Evolutionary conservation across 2,113 vertebrate genomes (phyloP), one percentile per base, ranked within the genome.

Genomic region (Cryptotis parvus): DNA sequence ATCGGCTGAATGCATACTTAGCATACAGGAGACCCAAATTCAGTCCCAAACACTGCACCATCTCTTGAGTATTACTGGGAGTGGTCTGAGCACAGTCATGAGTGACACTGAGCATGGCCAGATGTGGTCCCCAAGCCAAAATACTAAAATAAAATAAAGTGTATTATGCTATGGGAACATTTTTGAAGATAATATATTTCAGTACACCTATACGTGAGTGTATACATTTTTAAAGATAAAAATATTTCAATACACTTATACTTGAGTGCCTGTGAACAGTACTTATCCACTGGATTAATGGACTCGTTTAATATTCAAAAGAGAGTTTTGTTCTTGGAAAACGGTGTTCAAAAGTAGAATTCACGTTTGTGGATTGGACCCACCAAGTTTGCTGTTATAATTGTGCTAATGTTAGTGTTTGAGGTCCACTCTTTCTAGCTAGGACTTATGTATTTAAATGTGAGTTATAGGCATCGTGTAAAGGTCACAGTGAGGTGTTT

Each of bases 381-480:
- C 16, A 84, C 8, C 1, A 5, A 41, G 75, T 92, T 95, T 95
- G 80, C 73, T 91, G 0, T 80, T 88, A 79, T 91, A 95, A 55
- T 73, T 75, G 9, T 58, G 52, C n/a, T 75, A 29, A 37, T 20
- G 49, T 65, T 74, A 95, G 33, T 55, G 87, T 72, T 33, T 91
- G 37, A 39, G 87, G 8, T 69, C 35, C 11, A 41, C 24, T 9
- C 52, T 68, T 52, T 35, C 75, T 43, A 55, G 43, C 4, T 29
- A 27, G 70, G 29, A 33, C 65, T 87, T 75, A 37, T 45, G 27
- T 87, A 58, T 35, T 91, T 22, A 93, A 49, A 1, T 68, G 7
- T 29, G 16, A 61, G 14, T 79, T 39, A 89, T 85, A 39, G 68
- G 33, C 31, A 90, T 87, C 63, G 66, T 10, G 55, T n/a, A 65